phyloP scores from a whole-genome alignment of 2,888 invertebrate species.

The Cephus rjabovi region DNA sequence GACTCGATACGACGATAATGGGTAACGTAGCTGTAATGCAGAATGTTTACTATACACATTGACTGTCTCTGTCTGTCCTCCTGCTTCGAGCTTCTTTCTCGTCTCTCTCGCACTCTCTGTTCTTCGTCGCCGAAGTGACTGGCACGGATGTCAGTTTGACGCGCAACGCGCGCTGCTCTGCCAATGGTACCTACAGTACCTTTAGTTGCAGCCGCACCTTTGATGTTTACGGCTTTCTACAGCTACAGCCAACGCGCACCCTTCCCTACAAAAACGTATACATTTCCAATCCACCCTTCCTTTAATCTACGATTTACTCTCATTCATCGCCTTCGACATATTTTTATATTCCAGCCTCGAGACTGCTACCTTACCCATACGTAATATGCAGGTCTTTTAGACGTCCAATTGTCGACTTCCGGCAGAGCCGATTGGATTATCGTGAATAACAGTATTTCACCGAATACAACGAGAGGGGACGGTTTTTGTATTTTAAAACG shows the following conservation, averaged over 20 bases:
- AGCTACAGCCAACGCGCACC: background rate
- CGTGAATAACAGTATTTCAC: background rate
- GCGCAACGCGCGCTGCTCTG: background rate
- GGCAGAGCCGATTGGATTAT: background rate
- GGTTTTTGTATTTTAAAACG: background rate
- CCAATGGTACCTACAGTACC: background rate
- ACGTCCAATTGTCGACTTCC: background rate
- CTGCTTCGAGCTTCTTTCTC: background rate
- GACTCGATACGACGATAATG: background rate
- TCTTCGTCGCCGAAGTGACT: background rate
- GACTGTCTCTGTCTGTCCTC: background rate
- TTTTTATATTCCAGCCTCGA: background rate
- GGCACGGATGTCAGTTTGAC: background rate
- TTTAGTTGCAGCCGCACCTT: background rate
- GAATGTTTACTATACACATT: background rate
- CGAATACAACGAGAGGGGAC: background rate
- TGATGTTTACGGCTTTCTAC: background rate
- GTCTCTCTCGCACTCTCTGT: background rate
- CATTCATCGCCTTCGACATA: background rate
- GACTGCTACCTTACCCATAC: background rate
- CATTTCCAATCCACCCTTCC: background rate
- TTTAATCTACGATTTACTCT: background rate
- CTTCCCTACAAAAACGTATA: background rate
- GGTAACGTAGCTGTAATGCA: background rate
- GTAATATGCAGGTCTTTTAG: background rate